Evolutionary conservation across 2,888 invertebrate genomes (phyloP).

Genomic region (Napeogenes sylphis): DNA sequence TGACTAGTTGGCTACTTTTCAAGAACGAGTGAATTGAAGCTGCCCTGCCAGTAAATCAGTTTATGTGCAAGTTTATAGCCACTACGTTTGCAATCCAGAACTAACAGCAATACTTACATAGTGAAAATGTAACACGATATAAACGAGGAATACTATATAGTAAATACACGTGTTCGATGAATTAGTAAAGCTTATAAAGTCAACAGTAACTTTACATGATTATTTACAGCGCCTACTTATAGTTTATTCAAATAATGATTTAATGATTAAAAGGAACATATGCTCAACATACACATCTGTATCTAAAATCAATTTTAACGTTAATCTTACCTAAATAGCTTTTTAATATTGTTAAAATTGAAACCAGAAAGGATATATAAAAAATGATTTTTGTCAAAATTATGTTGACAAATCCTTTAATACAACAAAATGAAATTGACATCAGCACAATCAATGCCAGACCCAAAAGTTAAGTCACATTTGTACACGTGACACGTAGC

Average conservation of each 20-base stretch:
- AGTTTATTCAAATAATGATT: no score
- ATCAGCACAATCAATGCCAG: conserved; percentile 32
- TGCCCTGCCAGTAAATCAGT: conserved; percentile 27
- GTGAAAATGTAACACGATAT: conserved; percentile 7
- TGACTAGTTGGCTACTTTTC: conserved; percentile 24
- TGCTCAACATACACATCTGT: no score
- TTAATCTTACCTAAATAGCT: no score
- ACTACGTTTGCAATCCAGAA: conserved; percentile 23
- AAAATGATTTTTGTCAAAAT: not conserved
- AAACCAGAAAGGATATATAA: no score
- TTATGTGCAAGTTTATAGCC: conserved; percentile 25
- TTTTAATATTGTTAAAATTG: no score
- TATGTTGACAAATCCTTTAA: conserved; percentile 20
- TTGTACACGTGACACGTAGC: conserved; percentile 50
- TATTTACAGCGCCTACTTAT: no score
- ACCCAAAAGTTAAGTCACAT: conserved; percentile 34
- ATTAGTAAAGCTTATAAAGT: no score
- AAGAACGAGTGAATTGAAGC: conserved; percentile 27
- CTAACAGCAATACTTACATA: conserved; percentile 23
- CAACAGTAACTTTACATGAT: no score
- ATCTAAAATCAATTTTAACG: no score
- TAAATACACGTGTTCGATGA: no score
- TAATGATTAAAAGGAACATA: no score
- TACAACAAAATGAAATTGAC: conserved; percentile 33
- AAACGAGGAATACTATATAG: not conserved